Percentiles rank a stretch among this genome's conserved stretches.
Evolutionary conservation across 2,113 vertebrate genomes (phyloP).

Genomic region (Sinocyclocheilus grahami): DNA sequence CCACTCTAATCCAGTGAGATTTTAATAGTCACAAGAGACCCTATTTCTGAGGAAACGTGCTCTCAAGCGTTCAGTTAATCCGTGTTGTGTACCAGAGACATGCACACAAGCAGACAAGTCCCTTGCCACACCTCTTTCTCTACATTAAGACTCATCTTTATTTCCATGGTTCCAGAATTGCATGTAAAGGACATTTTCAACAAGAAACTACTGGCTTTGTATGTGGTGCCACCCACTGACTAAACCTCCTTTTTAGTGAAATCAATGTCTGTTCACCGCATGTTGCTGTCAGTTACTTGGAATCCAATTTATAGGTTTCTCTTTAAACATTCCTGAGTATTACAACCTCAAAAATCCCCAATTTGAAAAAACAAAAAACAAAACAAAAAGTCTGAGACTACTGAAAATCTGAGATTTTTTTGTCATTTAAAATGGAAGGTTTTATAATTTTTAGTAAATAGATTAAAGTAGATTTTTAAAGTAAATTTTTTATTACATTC

Average conservation of each 20-base stretch:
- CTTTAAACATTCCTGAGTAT: background rate
- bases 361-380: background rate
- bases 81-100: background rate
- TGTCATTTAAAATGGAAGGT: background rate
- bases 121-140: background rate
- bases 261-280: background rate
- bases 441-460: background rate
- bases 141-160: background rate
- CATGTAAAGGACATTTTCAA: background rate
- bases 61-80: conserved; percentile 56
- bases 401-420: background rate
- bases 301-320: background rate
- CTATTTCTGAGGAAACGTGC: conserved; percentile 28
- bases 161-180: background rate
- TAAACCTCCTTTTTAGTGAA: conserved; percentile 1
- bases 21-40: conserved; percentile 27
- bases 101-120: background rate
- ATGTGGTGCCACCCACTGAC: conserved; percentile 46
- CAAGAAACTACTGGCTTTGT: background rate
- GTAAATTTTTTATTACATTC: background rate
- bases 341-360: background rate
- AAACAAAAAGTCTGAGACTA: background rate
- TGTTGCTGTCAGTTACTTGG: background rate
- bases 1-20: conserved; percentile 22
- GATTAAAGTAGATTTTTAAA: too few relatives aligned